phyloP scores from a whole-genome alignment of 2,113 vertebrate species.

The Protobothrops mucrosquamatus region DNA sequence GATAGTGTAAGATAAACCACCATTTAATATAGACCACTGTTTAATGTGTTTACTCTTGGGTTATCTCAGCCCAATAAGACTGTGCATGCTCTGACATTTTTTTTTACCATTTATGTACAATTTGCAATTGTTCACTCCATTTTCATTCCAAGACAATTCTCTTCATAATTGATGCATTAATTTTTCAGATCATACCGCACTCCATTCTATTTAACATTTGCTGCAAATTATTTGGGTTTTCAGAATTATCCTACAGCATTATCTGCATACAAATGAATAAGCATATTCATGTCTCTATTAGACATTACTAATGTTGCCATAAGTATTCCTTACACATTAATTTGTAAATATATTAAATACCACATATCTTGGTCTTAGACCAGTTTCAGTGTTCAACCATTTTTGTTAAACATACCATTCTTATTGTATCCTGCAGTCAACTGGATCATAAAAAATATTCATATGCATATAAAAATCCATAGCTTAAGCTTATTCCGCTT shows the following conservation, averaged over 20 bases:
- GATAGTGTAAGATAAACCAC: too few species aligned
- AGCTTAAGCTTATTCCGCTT: not conserved
- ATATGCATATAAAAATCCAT: not conserved
- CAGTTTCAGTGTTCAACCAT: not conserved
- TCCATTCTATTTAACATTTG: not conserved
- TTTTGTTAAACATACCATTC: not conserved
- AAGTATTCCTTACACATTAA: not conserved
- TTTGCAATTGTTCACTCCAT: not conserved
- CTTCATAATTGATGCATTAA: not conserved
- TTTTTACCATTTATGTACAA: not conserved
- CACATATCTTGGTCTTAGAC: not conserved
- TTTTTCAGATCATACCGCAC: not conserved
- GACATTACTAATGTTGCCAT: not conserved
- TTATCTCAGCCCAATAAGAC: too few species aligned
- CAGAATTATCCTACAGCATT: not conserved
- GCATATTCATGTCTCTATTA: not conserved
- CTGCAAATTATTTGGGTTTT: not conserved
- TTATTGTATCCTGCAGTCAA: not conserved
- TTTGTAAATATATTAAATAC: not conserved
- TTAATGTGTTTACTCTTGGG: too few species aligned
- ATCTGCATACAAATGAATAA: not conserved
- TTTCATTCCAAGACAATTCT: not conserved
- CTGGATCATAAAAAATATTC: not conserved
- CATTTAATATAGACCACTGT: too few species aligned
- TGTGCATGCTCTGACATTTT: not conserved